These are phyloP conservation scores for Prunella strophiata DNA, from an alignment of 2,797 vertebrate species.

Conservation along the genomic window DNA sequence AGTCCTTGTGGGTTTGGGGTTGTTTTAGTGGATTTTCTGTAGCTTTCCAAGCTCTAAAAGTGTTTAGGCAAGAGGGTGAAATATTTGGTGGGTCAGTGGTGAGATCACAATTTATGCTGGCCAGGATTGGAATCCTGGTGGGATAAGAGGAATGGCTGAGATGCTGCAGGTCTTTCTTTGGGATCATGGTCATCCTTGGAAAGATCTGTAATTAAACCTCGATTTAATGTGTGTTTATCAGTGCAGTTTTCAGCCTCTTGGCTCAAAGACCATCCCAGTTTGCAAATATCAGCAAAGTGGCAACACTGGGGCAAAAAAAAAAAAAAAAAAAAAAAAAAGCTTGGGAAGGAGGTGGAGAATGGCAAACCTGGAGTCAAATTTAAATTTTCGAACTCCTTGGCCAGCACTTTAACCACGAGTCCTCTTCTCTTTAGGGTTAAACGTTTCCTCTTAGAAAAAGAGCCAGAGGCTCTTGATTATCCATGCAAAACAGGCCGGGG, in stretches of 20 bases:
- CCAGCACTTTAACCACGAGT: not conserved
- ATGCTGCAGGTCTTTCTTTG: not conserved
- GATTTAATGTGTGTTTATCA: not conserved
- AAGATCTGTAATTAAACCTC: not conserved
- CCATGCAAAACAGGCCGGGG: constrained; percentile 46
- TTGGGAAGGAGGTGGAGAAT: not conserved
- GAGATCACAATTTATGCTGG: not conserved
- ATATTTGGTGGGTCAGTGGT: not conserved
- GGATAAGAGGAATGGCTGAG: not conserved
- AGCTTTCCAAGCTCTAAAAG: not conserved
- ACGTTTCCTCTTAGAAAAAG: not conserved
- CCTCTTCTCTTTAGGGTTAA: constrained; percentile 17
- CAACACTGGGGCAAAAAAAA: not conserved
- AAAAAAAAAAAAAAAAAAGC: not conserved
- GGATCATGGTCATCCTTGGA: not conserved
- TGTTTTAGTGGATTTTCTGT: not conserved
- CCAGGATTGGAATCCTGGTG: not conserved
- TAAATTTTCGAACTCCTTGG: not conserved
- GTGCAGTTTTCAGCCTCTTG: not conserved
- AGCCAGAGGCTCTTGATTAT: constrained; percentile 49
- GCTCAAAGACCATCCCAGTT: not conserved
- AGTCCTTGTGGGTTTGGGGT: not conserved
- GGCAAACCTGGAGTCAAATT: not conserved
- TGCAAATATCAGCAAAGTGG: not conserved
- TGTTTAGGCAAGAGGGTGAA: not conserved